Percentiles rank a stretch among this genome's conserved stretches.
Conservation (phyloP, 2,113 vertebrate genomes). For the Leucosticte australis region DNA sequence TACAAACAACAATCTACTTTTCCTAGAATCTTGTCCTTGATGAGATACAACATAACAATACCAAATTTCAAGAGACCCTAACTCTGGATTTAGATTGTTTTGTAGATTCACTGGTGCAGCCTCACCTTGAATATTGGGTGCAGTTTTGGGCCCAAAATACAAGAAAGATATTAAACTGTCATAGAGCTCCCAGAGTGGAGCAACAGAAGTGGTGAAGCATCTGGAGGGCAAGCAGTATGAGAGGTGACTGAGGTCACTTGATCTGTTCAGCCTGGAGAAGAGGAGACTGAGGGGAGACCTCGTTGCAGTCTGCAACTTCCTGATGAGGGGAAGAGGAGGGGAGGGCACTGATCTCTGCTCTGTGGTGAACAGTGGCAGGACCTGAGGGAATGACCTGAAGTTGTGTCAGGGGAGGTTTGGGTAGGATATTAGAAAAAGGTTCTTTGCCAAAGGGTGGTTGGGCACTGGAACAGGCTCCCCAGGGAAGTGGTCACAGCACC, state of each 20-base stretch:
- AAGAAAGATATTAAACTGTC: neutral
- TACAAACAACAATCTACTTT: neutral
- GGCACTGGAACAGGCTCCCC: neutral
- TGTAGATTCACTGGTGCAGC: fast-evolving
- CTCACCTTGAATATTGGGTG: neutral
- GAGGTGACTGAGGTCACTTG: neutral
- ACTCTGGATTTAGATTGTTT: neutral
- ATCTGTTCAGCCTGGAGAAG: neutral
- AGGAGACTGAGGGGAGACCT: neutral
- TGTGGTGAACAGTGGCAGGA: neutral
- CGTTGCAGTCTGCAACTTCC: neutral
- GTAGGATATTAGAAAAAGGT: neutral
- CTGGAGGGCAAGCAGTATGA: fast-evolving
- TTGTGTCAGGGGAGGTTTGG: neutral
- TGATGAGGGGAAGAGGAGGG: neutral
- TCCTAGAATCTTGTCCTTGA: neutral
- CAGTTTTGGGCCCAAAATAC: neutral
- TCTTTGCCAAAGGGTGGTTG: fast-evolving
- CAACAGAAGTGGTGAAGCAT: neutral
- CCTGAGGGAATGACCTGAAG: neutral
- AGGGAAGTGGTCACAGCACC: neutral
- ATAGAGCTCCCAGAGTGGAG: neutral
- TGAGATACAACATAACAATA: neutral
- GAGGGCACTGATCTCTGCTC: neutral
- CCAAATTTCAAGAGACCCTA: neutral